Evolutionary conservation across 2,888 invertebrate genomes (phyloP), one percentile per base, ranked within the genome.

Genomic region (Phyllotreta cruciferae): DNA sequence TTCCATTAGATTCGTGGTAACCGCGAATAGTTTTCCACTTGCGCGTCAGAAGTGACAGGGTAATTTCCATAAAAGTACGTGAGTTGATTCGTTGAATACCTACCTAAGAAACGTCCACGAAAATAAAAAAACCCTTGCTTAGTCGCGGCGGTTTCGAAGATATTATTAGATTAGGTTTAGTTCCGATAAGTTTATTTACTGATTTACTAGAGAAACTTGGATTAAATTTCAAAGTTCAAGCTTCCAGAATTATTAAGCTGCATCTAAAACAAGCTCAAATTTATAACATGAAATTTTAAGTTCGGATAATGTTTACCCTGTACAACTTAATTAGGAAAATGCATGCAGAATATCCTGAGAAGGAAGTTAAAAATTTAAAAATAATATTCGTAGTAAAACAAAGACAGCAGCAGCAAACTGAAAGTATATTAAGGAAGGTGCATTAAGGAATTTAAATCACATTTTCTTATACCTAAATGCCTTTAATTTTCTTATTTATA

Each of bases 1-100:
- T 57, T 50, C 49, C 50, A 50, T 57, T 57, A 57, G 50, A 57
- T 38, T 57, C 57, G 50, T 50, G 41, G 34, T 39, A 39, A 57
- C 34, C 39, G 36, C 50, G 50, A 57, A 49, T 57, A 57, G 57
- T 57, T 57, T 57, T 49, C 50, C 47, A 38, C 56, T 56, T 42
- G 39, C 49, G 24, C 39, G 44, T 13, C 42, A 49, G 57, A 42
- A 39, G 39, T 49, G 49, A 47, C 38, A 36, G 11, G 41, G 50
- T 57, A 50, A 57, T 57, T 50, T 57, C 49, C 57, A 57, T 57
- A 57, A 57, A 57, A 57, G 49, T 49, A 57, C 57, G 57, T 57
- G 57, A 38, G 38, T n/a, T 9, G 50, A 50, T 10, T 57, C 9
- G 50, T n/a, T n/a, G 50, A 50, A 50, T 50, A 10, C 11, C 13